Base-by-base conservation (phyloP, 1,140 invertebrate genomes). In the Cepaea nemoralis region DNA sequence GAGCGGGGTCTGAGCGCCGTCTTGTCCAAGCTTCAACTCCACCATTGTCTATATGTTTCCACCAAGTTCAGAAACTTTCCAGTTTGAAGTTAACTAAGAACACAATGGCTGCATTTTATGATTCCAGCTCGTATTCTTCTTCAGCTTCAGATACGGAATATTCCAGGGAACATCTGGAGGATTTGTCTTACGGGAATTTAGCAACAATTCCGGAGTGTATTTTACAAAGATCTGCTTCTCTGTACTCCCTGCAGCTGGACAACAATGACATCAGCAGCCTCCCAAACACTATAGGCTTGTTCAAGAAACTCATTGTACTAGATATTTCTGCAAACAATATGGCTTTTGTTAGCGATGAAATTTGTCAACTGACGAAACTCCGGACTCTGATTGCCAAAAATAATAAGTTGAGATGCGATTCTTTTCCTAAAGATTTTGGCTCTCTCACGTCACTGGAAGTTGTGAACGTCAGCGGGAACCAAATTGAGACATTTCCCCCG, bases 391-490 rank as follows among this genome's bases (percentile, higher is more conserved):
- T 96, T 31, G 95, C 95, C 0, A 96, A 96, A 92, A 97, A 98
- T 88, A 99, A 99, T 91, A 91, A 93, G 70, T 89, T 99, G 14
- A 94, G 94, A 0, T 95, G 96, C 84, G 93, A 95, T 70, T 95
- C 95, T 6, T 91, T 99, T 80, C 96, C 97, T 0, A 99, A 99
- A 91, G 94, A 94, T 82, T 95, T 98, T 86, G 93, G 92, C 35
- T 85, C 91, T 24, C 91, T 93, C 27, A 87, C 89, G 27, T 91
- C 89, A 5, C 91, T 99, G 0, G 94, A 94, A 88, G 96, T 97
- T 89, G 88, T 99, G 0, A 98, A 99, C 92, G 92, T 99, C 24
- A 97, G 96, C 92, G 97, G 97, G 24, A 99, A 99, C 92, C 91
- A 93, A 48, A 92, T 99, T 40, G 94, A 93, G 24, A 93, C 94